Evolutionary conservation across 1,140 invertebrate genomes (phyloP), one percentile per base, ranked within the genome.

Genomic region (Meloidogyne floridensis): DNA sequence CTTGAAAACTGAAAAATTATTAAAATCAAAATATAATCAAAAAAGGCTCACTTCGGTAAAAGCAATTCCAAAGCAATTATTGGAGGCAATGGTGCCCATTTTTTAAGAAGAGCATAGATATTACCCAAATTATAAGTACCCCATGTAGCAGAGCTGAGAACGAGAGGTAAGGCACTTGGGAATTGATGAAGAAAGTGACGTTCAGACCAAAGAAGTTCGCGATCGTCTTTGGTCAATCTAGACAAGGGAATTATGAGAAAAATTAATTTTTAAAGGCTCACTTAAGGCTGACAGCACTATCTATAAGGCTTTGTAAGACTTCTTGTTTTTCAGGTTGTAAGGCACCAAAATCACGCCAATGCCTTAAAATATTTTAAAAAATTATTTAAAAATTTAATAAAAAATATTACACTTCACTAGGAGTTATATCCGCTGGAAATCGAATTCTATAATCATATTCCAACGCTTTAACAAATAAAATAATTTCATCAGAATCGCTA

Each of bases 181-280:
- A 87, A 71, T 71, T 86, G 51, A 5, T 47, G 72, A n/a, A 86
- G 65, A 72, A 54, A 85, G 56, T 78, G 53, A 53, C 85, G 83
- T n/a, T 84, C 84, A 43, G 84, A 81, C 85, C 85, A 86, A 10
- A 86, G 72, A n/a, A 86, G 13, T 65, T 85, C n/a, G 18, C 84
- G 83, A 71, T 86, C 84, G 43, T 86, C 85, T 15, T 85, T 56
- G 32, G 53, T 42, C 32, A 86, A 47, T n/a, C 74, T 85, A 47
- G 32, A 84, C 1, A 32, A 83, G 2, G 13, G n/a, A 75, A 75
- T 43, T 75, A 8, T 47, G 0, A 2, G 32, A 32, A 4, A 47
- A 47, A 51, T 43, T 20, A 75, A 1, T 9, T 82, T 72, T 74
- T 82, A 3, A 10, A 75, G 18, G 51, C 72, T 83, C 9, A 84